Evolutionary conservation across 2,888 invertebrate species (phyloP).

Genomic region (Yponomeuta sedellus): DNA sequence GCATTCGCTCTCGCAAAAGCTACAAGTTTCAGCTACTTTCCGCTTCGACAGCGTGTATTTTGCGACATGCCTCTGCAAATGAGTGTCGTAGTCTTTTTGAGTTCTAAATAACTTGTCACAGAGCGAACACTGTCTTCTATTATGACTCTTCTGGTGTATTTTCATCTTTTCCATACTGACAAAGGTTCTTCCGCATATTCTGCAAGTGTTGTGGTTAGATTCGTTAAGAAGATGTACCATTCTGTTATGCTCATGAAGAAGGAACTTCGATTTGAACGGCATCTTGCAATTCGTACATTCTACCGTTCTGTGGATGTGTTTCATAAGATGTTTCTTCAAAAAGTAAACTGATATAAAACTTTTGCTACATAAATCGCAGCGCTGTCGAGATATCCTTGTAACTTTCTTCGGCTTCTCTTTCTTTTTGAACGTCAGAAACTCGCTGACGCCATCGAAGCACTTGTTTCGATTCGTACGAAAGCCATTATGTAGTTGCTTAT

Average conservation of each 20-base stretch:
- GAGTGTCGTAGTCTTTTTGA: constrained; percentile 41
- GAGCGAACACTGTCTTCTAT: constrained; percentile 39
- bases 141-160: constrained; percentile 42
- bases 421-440: constrained; percentile 57
- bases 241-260: constrained; percentile 54
- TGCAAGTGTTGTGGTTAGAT: constrained; percentile 35
- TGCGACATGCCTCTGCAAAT: constrained; percentile 47
- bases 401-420: constrained; percentile 29
- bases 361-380: constrained; percentile 56
- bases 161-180: constrained; percentile 31
- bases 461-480: constrained; percentile 27
- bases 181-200: constrained; percentile 46
- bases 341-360: constrained; percentile 61
- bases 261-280: constrained; percentile 49
- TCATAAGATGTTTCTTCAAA: constrained; percentile 48
- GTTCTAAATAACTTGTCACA: constrained; percentile 47
- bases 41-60: constrained; percentile 37
- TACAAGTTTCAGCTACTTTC: constrained; percentile 42
- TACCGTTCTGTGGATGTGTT: constrained; percentile 39
- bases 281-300: constrained; percentile 40
- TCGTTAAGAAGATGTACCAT: constrained; percentile 41
- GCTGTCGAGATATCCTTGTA: constrained; percentile 21
- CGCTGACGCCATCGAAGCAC: constrained; percentile 37
- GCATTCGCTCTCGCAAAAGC: constrained; percentile 61
- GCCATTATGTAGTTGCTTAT: constrained; percentile 44